Base-by-base conservation (phyloP, 2,113 vertebrate genomes). In the Eubucco bourcierii region DNA sequence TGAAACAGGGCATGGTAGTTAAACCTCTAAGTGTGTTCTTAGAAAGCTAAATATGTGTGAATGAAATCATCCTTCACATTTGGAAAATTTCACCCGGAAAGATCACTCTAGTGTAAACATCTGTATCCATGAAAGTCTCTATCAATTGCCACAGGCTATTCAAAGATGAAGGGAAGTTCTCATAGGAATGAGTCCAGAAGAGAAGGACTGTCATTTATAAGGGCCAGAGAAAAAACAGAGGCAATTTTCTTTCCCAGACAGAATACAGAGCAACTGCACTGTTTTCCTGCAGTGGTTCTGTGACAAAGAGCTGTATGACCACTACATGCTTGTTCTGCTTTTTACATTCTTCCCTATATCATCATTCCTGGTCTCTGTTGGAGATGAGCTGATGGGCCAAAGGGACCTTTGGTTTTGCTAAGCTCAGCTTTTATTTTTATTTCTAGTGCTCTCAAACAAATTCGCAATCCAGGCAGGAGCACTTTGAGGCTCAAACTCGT, bases 351-450 rank as follows among this genome's bases (percentile, higher is more conserved):
- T 78, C 39, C 21, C 23, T 23, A 61, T 44, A 14, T 8, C 34
- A 12, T 10, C 6, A 8, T 10, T 58, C 47, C 15, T 15, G 2
- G 7, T 37, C 4, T 14, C 11, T 47, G 8, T 4, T 47, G 59
- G 15, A 39, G 27, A 27, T 29, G 33, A 64, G 23, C 25, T 68
- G 33, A 27, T 18, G 21, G 17, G 25, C 10, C 1, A 1, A 31
- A 39, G 44, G 17, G 10, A 47, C 14, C 3, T 67, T 88, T 72
- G 0, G 0, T 44, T 17, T 47, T 61, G 65, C 28, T 53, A 27
- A 68, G 10, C 16, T 41, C 28, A 61, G 5, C 6, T 53, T 76
- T 14, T 0, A 0, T 15, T 34, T 41, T 66, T 5, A 37, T 72
- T 67, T 53, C 8, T 12, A 31, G 23, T 4, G 10, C 24, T 46